Conservation (phyloP, 2,888 invertebrate species). For the Xestia c-nigrum region DNA sequence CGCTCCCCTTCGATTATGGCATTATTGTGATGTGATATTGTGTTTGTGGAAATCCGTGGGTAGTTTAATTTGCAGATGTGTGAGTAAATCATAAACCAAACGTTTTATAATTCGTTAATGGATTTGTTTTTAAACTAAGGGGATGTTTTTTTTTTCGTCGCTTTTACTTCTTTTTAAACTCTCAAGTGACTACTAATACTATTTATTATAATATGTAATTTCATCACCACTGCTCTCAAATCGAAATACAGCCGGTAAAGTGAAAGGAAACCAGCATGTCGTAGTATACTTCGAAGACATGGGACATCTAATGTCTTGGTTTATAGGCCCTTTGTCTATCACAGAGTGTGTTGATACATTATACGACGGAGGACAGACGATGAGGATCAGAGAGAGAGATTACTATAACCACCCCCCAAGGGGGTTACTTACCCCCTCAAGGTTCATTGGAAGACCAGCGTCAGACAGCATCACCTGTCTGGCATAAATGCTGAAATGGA, state of each 20-base stretch:
- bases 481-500: too few species aligned
- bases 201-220: too few species aligned
- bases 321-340: neutral
- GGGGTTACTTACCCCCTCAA: too few species aligned
- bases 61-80: neutral
- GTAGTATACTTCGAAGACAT: neutral
- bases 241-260: neutral
- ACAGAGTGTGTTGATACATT: neutral
- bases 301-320: neutral
- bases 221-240: neutral
- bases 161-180: neutral
- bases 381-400: too few species aligned
- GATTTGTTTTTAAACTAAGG: neutral
- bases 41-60: constrained; percentile 1
- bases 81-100: neutral
- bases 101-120: neutral
- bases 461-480: too few species aligned
- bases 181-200: too few species aligned
- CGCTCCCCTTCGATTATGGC: constrained; percentile 48
- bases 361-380: too few species aligned
- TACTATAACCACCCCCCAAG: too few species aligned
- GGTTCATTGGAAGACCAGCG: too few species aligned
- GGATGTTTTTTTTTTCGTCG: neutral
- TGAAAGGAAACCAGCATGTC: neutral
- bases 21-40: constrained; percentile 18